Conservation (phyloP, 2,113 vertebrate species). For the Trogon melanurus region DNA sequence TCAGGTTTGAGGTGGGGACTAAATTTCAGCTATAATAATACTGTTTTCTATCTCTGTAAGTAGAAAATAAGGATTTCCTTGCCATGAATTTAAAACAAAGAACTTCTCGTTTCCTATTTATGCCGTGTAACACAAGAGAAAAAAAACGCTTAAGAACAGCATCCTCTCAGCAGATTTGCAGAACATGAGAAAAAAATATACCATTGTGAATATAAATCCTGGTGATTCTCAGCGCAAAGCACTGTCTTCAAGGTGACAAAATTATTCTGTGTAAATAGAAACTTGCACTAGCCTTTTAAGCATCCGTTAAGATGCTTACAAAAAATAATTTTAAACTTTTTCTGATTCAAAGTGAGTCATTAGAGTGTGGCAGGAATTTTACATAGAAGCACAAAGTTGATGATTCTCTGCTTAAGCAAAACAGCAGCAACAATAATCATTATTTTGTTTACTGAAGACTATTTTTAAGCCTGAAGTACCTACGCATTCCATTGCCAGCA, state of each 20-base stretch:
- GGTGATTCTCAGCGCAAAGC: neutral
- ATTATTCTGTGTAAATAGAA: neutral
- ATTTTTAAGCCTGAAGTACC: neutral
- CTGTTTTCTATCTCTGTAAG: neutral
- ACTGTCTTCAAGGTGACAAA: neutral
- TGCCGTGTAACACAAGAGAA: neutral
- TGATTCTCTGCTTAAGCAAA: neutral
- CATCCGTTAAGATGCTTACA: neutral
- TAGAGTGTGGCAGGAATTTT: neutral
- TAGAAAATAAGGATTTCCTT: neutral
- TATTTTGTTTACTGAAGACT: neutral
- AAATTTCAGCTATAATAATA: neutral
- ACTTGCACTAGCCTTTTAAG: neutral
- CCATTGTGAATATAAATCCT: neutral
- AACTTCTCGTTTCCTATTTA: neutral
- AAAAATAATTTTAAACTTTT: neutral
- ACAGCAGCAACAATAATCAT: neutral
- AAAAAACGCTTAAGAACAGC: neutral
- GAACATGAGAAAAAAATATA: neutral
- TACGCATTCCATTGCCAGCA: neutral
- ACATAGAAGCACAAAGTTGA: neutral
- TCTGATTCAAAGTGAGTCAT: neutral
- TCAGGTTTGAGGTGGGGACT: neutral
- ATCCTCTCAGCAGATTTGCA: neutral
- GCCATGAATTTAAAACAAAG: neutral